phyloP scores from a whole-genome alignment of 2,888 invertebrate genomes.

The Apocheima hispidaria region DNA sequence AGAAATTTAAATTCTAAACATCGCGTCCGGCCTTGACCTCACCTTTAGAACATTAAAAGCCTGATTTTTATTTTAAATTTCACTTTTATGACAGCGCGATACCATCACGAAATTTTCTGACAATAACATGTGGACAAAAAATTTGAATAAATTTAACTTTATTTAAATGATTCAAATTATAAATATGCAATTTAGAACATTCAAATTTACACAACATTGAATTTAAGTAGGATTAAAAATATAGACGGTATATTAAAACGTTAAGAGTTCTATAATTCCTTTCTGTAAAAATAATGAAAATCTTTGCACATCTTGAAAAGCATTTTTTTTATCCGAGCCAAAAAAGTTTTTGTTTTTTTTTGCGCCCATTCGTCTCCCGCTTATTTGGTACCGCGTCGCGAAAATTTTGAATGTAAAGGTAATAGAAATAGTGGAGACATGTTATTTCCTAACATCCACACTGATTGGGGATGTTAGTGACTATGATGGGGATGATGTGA shows the following conservation, averaged over 20 bases:
- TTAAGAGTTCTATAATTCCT: background rate
- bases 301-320: background rate
- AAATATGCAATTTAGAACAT: slow-evolving; percentile 2
- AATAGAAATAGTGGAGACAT: too few species aligned
- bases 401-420: too few species aligned
- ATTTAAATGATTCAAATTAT: slow-evolving; percentile 9
- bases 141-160: slow-evolving; percentile 9
- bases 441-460: too few species aligned
- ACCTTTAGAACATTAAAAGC: slow-evolving; percentile 37
- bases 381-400: too few species aligned
- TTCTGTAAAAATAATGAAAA: background rate
- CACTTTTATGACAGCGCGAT: slow-evolving; percentile 14
- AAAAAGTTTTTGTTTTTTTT: too few species aligned
- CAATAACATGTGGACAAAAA: slow-evolving; percentile 19
- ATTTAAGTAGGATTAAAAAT: background rate
- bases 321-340: too few species aligned
- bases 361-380: too few species aligned
- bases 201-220: background rate
- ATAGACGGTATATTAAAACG: background rate
- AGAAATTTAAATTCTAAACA: slow-evolving; percentile 48
- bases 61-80: slow-evolving; percentile 28
- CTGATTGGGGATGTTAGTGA: too few species aligned
- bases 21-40: slow-evolving; percentile 55
- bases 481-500: too few species aligned
- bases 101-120: slow-evolving; percentile 21